Percentiles rank a stretch among this genome's conserved stretches.
Conservation (phyloP, 1,140 invertebrate species). For the Conus ventricosus region DNA sequence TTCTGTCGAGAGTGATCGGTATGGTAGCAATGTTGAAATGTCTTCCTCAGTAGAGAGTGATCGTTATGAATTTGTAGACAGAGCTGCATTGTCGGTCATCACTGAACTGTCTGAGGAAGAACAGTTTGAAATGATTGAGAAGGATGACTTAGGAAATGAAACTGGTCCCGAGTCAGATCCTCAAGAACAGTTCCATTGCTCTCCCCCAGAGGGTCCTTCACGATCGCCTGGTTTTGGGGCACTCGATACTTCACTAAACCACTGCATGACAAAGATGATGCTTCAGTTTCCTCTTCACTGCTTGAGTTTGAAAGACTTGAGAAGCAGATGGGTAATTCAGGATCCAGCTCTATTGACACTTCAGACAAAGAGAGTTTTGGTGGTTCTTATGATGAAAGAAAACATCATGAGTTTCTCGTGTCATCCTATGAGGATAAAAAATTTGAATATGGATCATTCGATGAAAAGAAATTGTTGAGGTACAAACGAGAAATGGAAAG, state of each 20-base stretch:
- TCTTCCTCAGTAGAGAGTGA: slow-evolving; percentile 65
- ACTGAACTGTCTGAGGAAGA: slow-evolving; percentile 71
- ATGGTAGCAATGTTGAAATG: slow-evolving; percentile 38
- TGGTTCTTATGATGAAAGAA: slow-evolving; percentile 58
- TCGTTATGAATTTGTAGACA: slow-evolving; percentile 68
- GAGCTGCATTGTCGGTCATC: slow-evolving; percentile 68
- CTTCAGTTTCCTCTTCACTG: slow-evolving; percentile 75
- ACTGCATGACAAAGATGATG: slow-evolving; percentile 75
- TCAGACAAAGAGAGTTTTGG: slow-evolving; percentile 58
- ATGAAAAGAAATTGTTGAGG: slow-evolving; percentile 35
- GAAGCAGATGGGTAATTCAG: slow-evolving; percentile 67
- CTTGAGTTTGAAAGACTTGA: slow-evolving; percentile 76
- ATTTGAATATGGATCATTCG: slow-evolving; percentile 40
- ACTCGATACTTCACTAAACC: slow-evolving; percentile 45
- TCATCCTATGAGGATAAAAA: slow-evolving; percentile 32
- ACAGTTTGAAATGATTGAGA: slow-evolving; percentile 69
- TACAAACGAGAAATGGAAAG: slow-evolving; percentile 82
- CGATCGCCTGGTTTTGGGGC: slow-evolving; percentile 57
- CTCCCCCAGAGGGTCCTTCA: slow-evolving; percentile 11
- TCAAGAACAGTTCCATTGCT: slow-evolving; percentile 30
- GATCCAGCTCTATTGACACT: slow-evolving; percentile 65
- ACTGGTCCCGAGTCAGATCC: slow-evolving; percentile 46
- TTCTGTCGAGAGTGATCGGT: slow-evolving; percentile 37
- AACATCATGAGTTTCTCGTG: slow-evolving; percentile 42
- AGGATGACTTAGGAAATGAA: slow-evolving; percentile 66